Evolutionary conservation across 2,113 vertebrate species (phyloP).

Genomic region (Coryphaenoides rupestris): DNA sequence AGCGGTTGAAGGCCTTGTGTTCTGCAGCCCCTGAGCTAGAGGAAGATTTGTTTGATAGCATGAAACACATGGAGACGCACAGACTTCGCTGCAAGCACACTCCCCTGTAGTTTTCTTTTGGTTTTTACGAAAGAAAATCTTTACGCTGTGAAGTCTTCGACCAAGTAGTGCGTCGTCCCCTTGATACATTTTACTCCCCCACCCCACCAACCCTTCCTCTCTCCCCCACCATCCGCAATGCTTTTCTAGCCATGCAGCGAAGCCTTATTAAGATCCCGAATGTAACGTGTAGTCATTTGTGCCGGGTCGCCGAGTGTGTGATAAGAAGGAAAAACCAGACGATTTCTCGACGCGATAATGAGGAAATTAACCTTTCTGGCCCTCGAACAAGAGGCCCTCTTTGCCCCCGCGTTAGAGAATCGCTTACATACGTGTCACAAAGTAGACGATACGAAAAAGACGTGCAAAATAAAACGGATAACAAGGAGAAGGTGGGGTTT

Average conservation of each 20-base stretch:
- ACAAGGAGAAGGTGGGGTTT: not conserved
- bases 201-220: conserved; percentile 16
- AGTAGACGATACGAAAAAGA: not conserved
- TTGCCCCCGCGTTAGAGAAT: conserved; percentile 14
- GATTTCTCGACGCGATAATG: conserved; percentile 18
- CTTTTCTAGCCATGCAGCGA: too few relatives aligned
- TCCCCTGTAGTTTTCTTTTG: conserved; percentile 8
- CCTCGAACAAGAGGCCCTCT: conserved; percentile 12
- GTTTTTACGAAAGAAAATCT: conserved; percentile 7
- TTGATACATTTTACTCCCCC: conserved; percentile 32
- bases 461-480: not conserved
- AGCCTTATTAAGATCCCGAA: conserved; percentile 27
- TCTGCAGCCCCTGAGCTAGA: conserved; percentile 37
- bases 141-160: conserved; percentile 35
- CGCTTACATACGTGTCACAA: conserved; percentile 7
- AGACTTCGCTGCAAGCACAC: conserved; percentile 26
- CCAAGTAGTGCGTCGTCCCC: conserved; percentile 30
- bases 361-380: not conserved
- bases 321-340: conserved; percentile 17
- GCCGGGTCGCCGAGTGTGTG: conserved; percentile 19
- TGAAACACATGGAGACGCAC: conserved; percentile 13
- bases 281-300: conserved; percentile 33
- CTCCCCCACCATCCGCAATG: not conserved
- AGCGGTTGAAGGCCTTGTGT: conserved; percentile 39
- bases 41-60: conserved; percentile 37